Evolutionary conservation across 1,140 invertebrate genomes (phyloP).

Genomic region (Onthophagus taurus): DNA sequence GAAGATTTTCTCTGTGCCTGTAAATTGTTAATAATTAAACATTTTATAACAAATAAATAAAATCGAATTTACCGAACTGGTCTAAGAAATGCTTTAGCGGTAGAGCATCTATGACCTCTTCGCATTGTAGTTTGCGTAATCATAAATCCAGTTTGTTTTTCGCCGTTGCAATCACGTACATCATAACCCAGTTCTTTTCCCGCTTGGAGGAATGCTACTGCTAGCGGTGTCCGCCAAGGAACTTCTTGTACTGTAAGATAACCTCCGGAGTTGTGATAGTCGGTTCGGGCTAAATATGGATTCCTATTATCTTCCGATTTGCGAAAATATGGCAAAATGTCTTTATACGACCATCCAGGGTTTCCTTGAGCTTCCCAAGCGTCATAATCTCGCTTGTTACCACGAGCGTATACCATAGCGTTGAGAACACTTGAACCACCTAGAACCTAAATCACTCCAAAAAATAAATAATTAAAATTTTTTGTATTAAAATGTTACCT

Average conservation of each 20-base stretch:
- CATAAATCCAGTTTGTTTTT: conserved; percentile 76
- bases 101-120: conserved; percentile 77
- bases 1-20: conserved; percentile 68
- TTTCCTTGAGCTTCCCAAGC: conserved; percentile 82
- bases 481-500: conserved; percentile 20
- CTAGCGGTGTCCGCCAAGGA: conserved; percentile 69
- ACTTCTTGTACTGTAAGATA: conserved; percentile 77
- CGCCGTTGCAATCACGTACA: conserved; percentile 73
- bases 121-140: conserved; percentile 75
- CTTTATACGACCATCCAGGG: conserved; percentile 79
- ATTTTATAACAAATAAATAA: too few species aligned
- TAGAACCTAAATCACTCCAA: conserved; percentile 43
- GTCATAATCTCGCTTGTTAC: conserved; percentile 86
- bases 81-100: conserved; percentile 77
- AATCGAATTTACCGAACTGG: conserved; percentile 58
- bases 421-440: conserved; percentile 93
- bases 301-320: conserved; percentile 84
- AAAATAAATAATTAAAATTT: too few species aligned
- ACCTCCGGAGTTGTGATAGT: conserved; percentile 68
- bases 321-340: conserved; percentile 78
- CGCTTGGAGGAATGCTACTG: conserved; percentile 71
- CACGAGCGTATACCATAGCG: conserved; percentile 91
- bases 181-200: conserved; percentile 71
- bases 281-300: conserved; percentile 60
- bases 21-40: too few species aligned